These are phyloP conservation scores for Microctenopoma stevenorrisi DNA, from an alignment of 2,797 vertebrate species.

Conservation along the genomic window DNA sequence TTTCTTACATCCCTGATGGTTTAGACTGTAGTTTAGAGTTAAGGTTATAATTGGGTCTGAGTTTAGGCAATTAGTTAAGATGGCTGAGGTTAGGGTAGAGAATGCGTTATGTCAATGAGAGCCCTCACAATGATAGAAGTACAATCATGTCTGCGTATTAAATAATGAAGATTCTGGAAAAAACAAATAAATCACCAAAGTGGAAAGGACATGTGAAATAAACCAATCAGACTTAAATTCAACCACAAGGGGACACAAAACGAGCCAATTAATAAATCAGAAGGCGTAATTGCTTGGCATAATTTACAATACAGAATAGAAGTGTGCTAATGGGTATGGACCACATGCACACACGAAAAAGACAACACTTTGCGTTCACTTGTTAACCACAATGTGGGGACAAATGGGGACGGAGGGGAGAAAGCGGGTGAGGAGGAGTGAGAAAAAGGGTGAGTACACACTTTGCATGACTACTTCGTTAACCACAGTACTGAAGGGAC, in stretches of 20 bases:
- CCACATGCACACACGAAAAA: conserved; percentile 28
- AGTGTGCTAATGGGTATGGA: conserved; percentile 64
- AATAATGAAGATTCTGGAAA: conserved; percentile 61
- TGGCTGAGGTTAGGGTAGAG: background rate
- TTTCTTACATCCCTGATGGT: too few species aligned
- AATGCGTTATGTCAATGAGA: background rate
- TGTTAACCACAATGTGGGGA: conserved; percentile 79
- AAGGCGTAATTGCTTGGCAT: conserved; percentile 55
- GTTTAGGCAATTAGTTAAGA: too few species aligned
- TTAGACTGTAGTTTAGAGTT: too few species aligned
- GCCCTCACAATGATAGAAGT: background rate
- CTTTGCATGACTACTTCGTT: conserved; percentile 74
- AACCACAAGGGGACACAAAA: conserved; percentile 61
- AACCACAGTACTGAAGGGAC: conserved; percentile 81
- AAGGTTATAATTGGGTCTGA: too few species aligned
- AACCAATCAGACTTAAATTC: conserved; percentile 46
- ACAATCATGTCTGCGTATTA: conserved; percentile 46
- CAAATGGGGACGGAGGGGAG: conserved; percentile 62
- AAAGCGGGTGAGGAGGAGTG: conserved; percentile 57
- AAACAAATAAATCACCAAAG: conserved; percentile 50
- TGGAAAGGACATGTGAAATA: conserved; percentile 33
- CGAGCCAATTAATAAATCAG: conserved; percentile 83
- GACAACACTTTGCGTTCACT: conserved; percentile 72
- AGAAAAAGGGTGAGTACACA: conserved; percentile 61
- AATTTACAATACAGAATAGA: conserved; percentile 63